phyloP scores from a whole-genome alignment of 2,888 invertebrate genomes.

The Drosophila paranaensis region DNA sequence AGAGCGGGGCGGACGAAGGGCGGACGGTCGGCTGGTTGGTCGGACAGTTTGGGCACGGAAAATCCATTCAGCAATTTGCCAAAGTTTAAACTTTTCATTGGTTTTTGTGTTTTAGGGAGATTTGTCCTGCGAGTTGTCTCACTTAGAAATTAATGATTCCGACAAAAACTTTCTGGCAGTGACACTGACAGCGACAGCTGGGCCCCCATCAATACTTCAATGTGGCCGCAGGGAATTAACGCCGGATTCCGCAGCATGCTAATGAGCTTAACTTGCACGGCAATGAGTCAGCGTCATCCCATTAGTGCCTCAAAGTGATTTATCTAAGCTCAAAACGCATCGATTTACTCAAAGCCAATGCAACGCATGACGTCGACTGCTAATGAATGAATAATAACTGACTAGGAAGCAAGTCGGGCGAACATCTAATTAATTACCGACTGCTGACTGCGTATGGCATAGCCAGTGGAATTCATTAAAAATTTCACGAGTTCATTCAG shows the following conservation, averaged over 20 bases:
- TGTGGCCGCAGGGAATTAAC: constrained; percentile 10
- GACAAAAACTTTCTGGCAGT: constrained; percentile 41
- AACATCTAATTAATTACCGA: constrained; percentile 58
- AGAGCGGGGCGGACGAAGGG: constrained; percentile 1
- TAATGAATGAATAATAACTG: constrained; percentile 47
- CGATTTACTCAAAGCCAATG: constrained; percentile 26
- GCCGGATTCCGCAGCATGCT: constrained; percentile 26
- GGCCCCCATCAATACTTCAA: constrained; percentile 53
- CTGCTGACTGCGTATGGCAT: constrained; percentile 52
- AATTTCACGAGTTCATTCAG: constrained; percentile 27
- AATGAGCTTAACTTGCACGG: constrained; percentile 49
- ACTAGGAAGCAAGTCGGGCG: constrained; percentile 11
- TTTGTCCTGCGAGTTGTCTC: constrained; percentile 35
- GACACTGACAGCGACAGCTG: constrained; percentile 26
- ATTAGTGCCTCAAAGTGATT: constrained; percentile 52
- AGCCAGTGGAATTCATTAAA: constrained; percentile 49
- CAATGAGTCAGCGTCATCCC: constrained; percentile 45
- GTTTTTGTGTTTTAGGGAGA: constrained; percentile 45
- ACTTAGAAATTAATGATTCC: constrained; percentile 77
- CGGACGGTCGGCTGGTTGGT: too few relatives aligned
- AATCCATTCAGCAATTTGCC: constrained; percentile 71
- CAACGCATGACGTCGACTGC: constrained; percentile 56
- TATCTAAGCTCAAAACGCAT: constrained; percentile 37
- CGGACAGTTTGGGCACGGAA: constrained; percentile 23
- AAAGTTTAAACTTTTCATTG: constrained; percentile 68